Base-by-base conservation (phyloP, 2,888 invertebrate genomes). In the Drosophila cognata region DNA sequence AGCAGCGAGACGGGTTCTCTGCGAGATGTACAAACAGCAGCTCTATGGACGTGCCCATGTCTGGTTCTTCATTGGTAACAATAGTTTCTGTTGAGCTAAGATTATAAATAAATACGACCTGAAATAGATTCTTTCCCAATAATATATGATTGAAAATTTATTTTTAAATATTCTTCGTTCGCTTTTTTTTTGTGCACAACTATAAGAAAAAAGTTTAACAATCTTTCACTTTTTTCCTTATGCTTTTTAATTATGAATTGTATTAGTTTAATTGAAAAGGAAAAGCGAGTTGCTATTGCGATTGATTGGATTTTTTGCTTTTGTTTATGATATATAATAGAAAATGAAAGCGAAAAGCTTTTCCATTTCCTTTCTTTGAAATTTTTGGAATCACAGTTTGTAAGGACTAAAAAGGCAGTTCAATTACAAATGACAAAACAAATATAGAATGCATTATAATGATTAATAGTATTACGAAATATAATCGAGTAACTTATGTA, bases 1-100 rank as follows among this genome's bases (percentile, higher is more conserved):
- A 10, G 99, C 99, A 51, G 99, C 99, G 0, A 94, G 99, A 62
- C 95, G 98, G 59, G 99, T 99, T 0, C 96, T 99, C 28, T 99
- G 99, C 93, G 99, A 99, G 94, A 96, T 99, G 86, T 99, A 97
- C 94, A 98, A 97, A 91, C 97, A 98, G 91, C 96, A 96, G 73
- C 94, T 99, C 29, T 99, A 97, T 92, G 99, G 99, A 21, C 97
- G 98, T 87, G 97, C 97, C 48, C 97, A 99, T 94, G 99, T 99
- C 33, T 99, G 99, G 99, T 98, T 99, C 93, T 98, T 99, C 93
- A 99, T 99, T 89, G 99, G 99, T 95, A 48, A 21, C 4, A 46
- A 46, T 7, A 21, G 6, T 21, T 46, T 6, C 13, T 7, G 6
- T 13, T 46, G 13, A 13, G 13, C 7, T 21, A 21, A 13, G 21